Conservation (phyloP, 2,113 vertebrate species). For the Solea solea region DNA sequence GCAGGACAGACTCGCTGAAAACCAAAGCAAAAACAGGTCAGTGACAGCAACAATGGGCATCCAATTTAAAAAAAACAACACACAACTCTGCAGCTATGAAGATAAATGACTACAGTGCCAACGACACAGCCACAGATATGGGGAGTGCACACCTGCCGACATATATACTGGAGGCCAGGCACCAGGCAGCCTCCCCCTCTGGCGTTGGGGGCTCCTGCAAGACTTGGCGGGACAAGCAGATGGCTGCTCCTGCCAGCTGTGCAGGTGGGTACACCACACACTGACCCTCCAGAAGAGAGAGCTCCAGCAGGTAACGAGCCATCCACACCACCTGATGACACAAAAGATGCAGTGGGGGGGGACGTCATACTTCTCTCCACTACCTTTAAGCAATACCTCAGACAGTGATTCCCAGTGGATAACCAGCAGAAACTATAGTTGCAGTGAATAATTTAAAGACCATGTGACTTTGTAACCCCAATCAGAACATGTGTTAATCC, state of each 20-base stretch:
- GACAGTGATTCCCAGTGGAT: too few species aligned
- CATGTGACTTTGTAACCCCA: too few species aligned
- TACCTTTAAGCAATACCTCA: too few species aligned
- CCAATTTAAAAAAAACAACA: not conserved
- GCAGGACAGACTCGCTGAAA: conserved; percentile 78
- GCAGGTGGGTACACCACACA: conserved; percentile 81
- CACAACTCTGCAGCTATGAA: too few species aligned
- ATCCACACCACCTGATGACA: conserved; percentile 79
- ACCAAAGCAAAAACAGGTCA: not conserved
- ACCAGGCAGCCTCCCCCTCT: conserved; percentile 72
- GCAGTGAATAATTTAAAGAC: too few species aligned
- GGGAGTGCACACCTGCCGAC: conserved; percentile 80
- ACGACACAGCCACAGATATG: not conserved
- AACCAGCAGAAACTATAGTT: too few species aligned
- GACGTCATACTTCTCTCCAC: not conserved
- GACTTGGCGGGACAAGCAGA: conserved; percentile 82
- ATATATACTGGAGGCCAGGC: conserved; percentile 67
- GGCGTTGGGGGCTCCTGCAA: conserved; percentile 67
- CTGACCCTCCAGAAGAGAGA: conserved; percentile 84
- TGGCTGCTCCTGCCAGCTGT: conserved; percentile 83
- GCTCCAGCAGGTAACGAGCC: conserved; percentile 88
- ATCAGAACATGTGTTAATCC: too few species aligned
- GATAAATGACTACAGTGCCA: too few species aligned
- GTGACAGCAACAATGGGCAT: not conserved
- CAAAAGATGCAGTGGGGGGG: not conserved